A percentile compares a stretch with the other conserved stretches of the same genome.
These are phyloP conservation scores for Zapus hudsonius DNA, from an alignment of 2,113 vertebrate species.

Conservation along the genomic window DNA sequence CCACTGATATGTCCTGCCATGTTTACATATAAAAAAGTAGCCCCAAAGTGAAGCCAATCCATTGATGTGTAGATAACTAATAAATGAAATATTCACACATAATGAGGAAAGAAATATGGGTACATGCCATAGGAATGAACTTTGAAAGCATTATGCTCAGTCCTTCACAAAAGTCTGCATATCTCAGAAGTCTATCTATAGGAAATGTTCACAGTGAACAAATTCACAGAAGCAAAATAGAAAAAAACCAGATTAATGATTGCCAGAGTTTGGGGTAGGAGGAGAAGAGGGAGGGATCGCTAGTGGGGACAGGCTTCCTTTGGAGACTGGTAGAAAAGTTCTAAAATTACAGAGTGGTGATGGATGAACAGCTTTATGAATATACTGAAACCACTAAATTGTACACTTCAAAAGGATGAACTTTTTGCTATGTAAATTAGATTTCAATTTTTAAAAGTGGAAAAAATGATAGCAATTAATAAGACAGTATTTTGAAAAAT, in stretches of 20 bases:
- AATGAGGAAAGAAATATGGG: not conserved
- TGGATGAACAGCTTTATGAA: not conserved
- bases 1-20: not conserved
- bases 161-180: not conserved
- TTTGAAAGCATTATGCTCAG: not conserved
- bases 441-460: not conserved
- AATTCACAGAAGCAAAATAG: not conserved
- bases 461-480: conserved; percentile 16
- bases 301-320: not conserved
- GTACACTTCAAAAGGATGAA: conserved; percentile 28
- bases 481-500: conserved; percentile 15
- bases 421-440: conserved; percentile 35
- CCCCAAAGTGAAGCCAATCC: not conserved
- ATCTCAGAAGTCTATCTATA: not conserved
- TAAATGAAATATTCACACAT: not conserved
- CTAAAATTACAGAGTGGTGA: not conserved
- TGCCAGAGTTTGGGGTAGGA: not conserved
- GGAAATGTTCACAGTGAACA: not conserved
- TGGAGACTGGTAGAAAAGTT: not conserved
- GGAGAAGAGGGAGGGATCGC: not conserved
- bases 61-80: not conserved
- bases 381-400: not conserved
- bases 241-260: not conserved
- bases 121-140: not conserved
- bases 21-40: not conserved